These are phyloP conservation scores for Talpa occidentalis DNA, from an alignment of 2,113 vertebrate genomes.

Conservation along the genomic window DNA sequence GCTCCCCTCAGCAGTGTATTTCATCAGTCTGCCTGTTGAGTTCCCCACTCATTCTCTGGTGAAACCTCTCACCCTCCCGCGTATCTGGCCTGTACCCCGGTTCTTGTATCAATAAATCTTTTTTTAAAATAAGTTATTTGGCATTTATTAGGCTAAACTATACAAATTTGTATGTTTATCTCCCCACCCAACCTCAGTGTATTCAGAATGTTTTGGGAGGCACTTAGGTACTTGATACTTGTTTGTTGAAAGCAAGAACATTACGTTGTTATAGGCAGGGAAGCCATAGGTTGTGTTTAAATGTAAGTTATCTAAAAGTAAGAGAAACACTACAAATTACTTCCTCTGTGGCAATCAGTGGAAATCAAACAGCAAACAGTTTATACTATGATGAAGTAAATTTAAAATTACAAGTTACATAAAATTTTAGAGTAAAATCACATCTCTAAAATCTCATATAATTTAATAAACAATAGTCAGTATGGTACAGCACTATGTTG, in stretches of 20 bases:
- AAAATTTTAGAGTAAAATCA: not conserved
- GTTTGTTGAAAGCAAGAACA: not conserved
- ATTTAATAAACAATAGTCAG: not conserved
- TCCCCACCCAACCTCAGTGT: not conserved
- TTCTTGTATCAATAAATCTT: too few species aligned
- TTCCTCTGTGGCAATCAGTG: not conserved
- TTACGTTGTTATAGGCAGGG: not conserved
- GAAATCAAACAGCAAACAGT: not conserved
- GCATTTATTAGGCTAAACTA: not conserved
- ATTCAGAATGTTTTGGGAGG: not conserved
- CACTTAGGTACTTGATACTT: not conserved
- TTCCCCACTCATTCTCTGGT: too few species aligned
- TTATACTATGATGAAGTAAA: not conserved
- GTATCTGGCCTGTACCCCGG: too few species aligned
- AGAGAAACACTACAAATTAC: not conserved
- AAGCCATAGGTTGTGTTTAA: not conserved
- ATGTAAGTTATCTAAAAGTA: slow-evolving; percentile 6
- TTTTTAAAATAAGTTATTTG: slow-evolving; percentile 45
- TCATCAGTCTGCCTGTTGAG: too few species aligned
- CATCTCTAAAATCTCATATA: not conserved
- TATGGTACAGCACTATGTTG: not conserved
- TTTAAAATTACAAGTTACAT: not conserved
- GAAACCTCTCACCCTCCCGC: too few species aligned
- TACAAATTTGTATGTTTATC: not conserved
- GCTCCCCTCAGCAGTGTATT: too few species aligned